Evolutionary conservation across 2,888 invertebrate genomes (phyloP).

Genomic region (Oconnorella tubifera): DNA sequence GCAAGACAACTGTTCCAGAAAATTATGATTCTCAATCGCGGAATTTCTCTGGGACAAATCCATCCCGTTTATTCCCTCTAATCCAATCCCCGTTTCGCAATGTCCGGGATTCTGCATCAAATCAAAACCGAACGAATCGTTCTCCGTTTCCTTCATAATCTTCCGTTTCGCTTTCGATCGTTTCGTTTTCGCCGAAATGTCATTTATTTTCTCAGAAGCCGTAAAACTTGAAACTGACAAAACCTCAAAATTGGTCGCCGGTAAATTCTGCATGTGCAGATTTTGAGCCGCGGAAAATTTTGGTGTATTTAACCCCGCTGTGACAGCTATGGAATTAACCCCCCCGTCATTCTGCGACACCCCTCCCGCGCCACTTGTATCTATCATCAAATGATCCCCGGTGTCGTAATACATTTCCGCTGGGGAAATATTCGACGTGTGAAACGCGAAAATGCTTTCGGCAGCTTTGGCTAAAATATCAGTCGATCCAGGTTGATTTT

Average conservation of each 20-base stretch:
- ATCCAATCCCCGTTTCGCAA: too few relatives aligned
- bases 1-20: background rate
- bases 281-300: background rate
- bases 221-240: too few relatives aligned
- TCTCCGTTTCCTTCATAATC: background rate
- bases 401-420: background rate
- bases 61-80: too few relatives aligned
- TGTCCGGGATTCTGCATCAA: too few relatives aligned
- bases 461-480: slow-evolving; percentile 57
- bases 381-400: background rate
- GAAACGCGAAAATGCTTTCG: slow-evolving; percentile 51
- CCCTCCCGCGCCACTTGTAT: background rate
- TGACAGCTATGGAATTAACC: too few relatives aligned
- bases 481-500: background rate
- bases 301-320: background rate
- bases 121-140: background rate
- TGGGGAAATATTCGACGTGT: background rate
- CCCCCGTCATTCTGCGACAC: background rate
- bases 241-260: background rate
- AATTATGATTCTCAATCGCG: background rate
- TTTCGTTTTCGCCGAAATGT: background rate
- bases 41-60: background rate
- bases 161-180: background rate
- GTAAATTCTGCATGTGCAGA: background rate
- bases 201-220: too few relatives aligned